These are phyloP conservation scores for Montipora capitata DNA, from an alignment of 92 coral and sea anemone species.

Conservation along the genomic window DNA sequence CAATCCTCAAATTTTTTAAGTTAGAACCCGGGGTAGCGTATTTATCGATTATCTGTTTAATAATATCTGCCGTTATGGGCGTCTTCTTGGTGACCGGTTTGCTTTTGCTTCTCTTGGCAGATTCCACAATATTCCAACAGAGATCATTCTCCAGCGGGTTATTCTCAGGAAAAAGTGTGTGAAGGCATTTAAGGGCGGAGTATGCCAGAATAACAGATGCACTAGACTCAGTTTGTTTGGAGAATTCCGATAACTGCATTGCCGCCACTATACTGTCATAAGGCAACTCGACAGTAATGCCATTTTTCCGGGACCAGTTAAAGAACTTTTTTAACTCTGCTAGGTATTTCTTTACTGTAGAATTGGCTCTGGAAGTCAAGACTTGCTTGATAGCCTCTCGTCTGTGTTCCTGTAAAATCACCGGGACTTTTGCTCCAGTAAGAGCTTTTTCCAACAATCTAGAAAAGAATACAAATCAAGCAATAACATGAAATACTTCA, in stretches of 20 bases:
- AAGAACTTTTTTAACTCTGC: background rate
- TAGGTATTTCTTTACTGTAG: background rate
- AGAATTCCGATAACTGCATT: background rate
- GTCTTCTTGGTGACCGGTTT: no score
- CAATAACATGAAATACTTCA: background rate
- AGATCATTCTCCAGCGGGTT: no score
- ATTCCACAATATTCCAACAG: no score
- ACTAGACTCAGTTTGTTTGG: no score
- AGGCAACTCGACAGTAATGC: background rate
- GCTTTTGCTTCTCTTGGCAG: no score
- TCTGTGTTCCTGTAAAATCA: background rate
- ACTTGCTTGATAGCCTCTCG: background rate
- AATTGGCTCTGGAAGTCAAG: background rate
- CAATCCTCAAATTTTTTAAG: no score
- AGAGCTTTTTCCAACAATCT: background rate
- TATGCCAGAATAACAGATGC: no score
- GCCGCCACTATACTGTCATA: background rate
- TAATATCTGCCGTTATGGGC: no score
- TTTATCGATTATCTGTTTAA: no score
- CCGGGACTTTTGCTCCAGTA: background rate
- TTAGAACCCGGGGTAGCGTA: no score
- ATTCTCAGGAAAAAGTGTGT: no score
- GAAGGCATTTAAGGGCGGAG: no score
- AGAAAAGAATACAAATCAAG: background rate
- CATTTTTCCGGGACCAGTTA: background rate